Percentiles rank a stretch among this genome's conserved stretches.
Evolutionary conservation across 2,797 vertebrate genomes (phyloP).

Genomic region (Lemur catta): DNA sequence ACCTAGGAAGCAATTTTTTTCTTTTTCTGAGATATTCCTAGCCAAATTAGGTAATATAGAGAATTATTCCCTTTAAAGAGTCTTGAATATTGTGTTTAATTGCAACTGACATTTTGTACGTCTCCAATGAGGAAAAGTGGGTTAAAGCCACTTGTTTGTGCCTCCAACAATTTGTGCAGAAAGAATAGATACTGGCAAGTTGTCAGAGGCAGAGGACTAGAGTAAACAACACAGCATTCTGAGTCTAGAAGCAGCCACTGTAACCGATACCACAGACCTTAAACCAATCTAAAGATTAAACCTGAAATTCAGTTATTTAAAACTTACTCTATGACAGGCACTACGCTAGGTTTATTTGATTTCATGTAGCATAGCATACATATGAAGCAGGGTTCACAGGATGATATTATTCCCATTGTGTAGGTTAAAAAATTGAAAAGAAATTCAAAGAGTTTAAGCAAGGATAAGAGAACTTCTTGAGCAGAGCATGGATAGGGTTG

Average conservation of each 20-base stretch:
- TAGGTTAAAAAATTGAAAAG: background rate
- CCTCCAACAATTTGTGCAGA: background rate
- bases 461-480: background rate
- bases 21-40: background rate
- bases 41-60: background rate
- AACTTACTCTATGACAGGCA: background rate
- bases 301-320: background rate
- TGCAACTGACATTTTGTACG: background rate
- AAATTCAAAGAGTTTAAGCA: background rate
- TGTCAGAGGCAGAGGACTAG: background rate
- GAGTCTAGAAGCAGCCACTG: background rate
- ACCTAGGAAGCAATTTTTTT: background rate
- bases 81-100: conserved; percentile 15
- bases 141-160: background rate
- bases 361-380: background rate
- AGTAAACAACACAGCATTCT: background rate
- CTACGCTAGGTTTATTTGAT: background rate
- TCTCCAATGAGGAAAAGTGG: background rate
- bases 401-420: background rate
- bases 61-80: background rate
- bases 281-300: background rate
- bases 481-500: background rate
- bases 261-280: background rate
- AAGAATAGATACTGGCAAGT: background rate
- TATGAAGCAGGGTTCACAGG: background rate